These are phyloP conservation scores for Drosophila leontia DNA, from an alignment of 1,140 invertebrate species.

Conservation along the genomic window DNA sequence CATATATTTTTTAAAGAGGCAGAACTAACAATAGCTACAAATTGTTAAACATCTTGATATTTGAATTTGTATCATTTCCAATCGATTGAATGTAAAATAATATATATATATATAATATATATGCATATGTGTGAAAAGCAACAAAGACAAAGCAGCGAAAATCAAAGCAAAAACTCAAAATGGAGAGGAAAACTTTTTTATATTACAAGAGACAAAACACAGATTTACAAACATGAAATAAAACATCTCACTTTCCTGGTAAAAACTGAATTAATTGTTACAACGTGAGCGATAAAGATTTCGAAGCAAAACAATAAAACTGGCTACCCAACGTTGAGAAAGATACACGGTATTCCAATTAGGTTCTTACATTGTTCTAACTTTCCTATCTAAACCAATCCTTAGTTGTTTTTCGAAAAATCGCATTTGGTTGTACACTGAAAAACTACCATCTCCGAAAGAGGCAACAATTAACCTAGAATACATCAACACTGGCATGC, in stretches of 20 bases:
- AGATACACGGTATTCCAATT: constrained; percentile 20
- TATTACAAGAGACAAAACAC: constrained; percentile 78
- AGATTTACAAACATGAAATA: constrained; percentile 31
- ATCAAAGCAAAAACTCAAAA: constrained; percentile 42
- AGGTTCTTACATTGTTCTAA: constrained; percentile 23
- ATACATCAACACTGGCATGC: constrained; percentile 58
- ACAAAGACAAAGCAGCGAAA: constrained; percentile 36
- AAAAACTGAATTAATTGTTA: constrained; percentile 60
- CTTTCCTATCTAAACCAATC: constrained; percentile 66
- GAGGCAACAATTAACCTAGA: constrained; percentile 39
- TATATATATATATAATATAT: constrained; percentile 56
- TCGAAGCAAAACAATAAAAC: constrained; percentile 71
- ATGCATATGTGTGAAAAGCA: constrained; percentile 35
- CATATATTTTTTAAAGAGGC: constrained; percentile 71
- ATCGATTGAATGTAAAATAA: constrained; percentile 66
- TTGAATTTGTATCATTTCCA: constrained; percentile 78
- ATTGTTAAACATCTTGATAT: constrained; percentile 81
- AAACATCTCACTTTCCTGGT: constrained; percentile 73
- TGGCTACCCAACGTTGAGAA: constrained; percentile 57
- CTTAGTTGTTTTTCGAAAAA: constrained; percentile 33
- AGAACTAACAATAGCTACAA: constrained; percentile 75
- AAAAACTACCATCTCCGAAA: constrained; percentile 48
- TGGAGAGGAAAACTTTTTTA: constrained; percentile 63
- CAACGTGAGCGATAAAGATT: constrained; percentile 48
- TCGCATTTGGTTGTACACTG: constrained; percentile 52